A percentile compares a stretch with the other conserved stretches of the same genome.
These are phyloP conservation scores for Paracyclopina nana DNA, from an alignment of 1,140 invertebrate species.

Conservation along the genomic window DNA sequence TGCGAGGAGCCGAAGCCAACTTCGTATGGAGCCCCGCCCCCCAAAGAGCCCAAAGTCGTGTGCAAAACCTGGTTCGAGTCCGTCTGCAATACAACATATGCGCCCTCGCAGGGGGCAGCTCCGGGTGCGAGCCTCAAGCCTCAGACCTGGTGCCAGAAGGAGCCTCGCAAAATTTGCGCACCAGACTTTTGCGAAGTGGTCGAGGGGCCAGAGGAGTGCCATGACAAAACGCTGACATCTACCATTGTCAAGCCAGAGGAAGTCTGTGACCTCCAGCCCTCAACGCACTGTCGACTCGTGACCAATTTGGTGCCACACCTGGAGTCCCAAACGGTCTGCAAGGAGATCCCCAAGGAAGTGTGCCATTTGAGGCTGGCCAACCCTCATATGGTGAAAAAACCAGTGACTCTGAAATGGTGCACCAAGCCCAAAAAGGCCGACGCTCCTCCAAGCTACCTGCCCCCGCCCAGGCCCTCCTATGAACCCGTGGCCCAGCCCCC, in stretches of 20 bases:
- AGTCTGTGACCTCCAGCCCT: constrained; percentile 11
- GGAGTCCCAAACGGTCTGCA: constrained; percentile 11
- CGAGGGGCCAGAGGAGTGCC: constrained; percentile 9
- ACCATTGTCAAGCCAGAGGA: constrained; percentile 13
- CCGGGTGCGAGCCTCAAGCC: neutral
- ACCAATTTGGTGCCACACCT: constrained; percentile 16
- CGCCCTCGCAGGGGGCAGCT: neutral
- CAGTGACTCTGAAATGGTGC: constrained; percentile 14
- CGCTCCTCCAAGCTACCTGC: neutral
- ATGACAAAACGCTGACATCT: constrained; percentile 7
- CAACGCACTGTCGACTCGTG: constrained; percentile 10
- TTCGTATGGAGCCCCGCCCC: neutral
- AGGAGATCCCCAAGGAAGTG: constrained; percentile 15
- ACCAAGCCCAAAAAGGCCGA: constrained; percentile 3
- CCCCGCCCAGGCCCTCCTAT: neutral
- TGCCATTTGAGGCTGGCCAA: constrained; percentile 9
- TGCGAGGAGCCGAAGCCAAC: neutral
- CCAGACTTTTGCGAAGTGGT: constrained; percentile 11
- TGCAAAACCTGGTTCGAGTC: constrained; percentile 15
- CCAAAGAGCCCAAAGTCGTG: constrained; percentile 1
- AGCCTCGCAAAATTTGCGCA: constrained; percentile 5
- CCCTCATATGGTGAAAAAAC: constrained; percentile 12
- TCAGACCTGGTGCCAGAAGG: constrained; percentile 8
- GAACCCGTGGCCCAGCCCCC: neutral
- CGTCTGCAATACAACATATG: constrained; percentile 10